phyloP scores from a whole-genome alignment of 2,888 invertebrate genomes.

The Cataglyphis rosenhaueri region DNA sequence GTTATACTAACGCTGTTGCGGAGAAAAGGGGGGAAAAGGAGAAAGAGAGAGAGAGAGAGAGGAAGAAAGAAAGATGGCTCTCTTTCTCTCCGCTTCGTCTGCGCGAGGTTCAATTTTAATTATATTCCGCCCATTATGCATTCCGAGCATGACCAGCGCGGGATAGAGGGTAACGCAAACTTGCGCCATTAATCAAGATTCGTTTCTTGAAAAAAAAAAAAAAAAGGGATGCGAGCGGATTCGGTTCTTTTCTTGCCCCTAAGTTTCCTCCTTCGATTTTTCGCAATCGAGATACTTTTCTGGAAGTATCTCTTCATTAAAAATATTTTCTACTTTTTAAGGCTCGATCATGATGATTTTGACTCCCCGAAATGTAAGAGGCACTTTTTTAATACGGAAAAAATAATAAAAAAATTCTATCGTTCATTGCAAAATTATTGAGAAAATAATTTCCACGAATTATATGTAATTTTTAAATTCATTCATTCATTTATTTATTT shows the following conservation, averaged over 20 bases:
- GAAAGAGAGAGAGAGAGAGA: background rate
- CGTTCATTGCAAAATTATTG: too few relatives aligned
- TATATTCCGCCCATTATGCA: slow-evolving; percentile 80
- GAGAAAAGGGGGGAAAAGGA: background rate
- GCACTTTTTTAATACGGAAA: too few relatives aligned
- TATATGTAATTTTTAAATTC: too few relatives aligned
- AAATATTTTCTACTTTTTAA: background rate
- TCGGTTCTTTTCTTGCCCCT: slow-evolving; percentile 36
- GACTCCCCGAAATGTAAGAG: too few relatives aligned
- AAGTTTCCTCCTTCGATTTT: slow-evolving; percentile 28
- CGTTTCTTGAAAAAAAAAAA: slow-evolving; percentile 73
- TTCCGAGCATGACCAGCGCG: slow-evolving; percentile 74
- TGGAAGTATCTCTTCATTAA: slow-evolving; percentile 2
- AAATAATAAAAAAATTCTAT: too few relatives aligned
- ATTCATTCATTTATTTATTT: too few relatives aligned
- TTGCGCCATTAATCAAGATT: slow-evolving; percentile 84
- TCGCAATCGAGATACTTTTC: slow-evolving; percentile 20
- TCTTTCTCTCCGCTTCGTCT: slow-evolving; percentile 55
- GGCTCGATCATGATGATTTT: too few relatives aligned
- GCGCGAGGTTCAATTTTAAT: slow-evolving; percentile 82
- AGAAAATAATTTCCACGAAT: too few relatives aligned
- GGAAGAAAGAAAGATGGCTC: slow-evolving; percentile 10
- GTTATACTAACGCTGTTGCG: slow-evolving; percentile 52
- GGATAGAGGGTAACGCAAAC: slow-evolving; percentile 75
- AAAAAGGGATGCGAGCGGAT: slow-evolving; percentile 30